Conservation (phyloP, 37 sponge, comb jelly and placozoan species). For the Diacarnus erythraeanus region DNA sequence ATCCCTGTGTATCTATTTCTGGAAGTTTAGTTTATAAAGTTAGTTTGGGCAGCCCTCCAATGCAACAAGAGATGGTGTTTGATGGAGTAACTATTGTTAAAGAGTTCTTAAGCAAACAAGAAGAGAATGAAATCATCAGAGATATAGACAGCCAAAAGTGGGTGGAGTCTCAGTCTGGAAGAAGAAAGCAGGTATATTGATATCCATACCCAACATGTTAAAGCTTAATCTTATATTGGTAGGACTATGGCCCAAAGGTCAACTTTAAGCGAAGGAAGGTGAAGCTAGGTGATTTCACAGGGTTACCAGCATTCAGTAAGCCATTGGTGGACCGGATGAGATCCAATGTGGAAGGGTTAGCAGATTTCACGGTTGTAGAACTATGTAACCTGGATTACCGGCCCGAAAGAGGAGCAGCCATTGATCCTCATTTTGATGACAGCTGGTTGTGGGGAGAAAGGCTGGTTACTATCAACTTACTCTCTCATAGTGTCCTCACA, state of each 20-base stretch:
- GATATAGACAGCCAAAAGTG: conserved; percentile 67
- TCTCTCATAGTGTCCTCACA: conserved; percentile 76
- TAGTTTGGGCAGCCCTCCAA: not conserved
- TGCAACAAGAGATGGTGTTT: conserved; percentile 13
- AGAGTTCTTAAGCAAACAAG: conserved; percentile 69
- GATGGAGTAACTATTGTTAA: conserved; percentile 63
- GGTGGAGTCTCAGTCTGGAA: conserved; percentile 91
- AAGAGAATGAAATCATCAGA: conserved; percentile 57
- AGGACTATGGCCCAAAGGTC: conserved; percentile 97
- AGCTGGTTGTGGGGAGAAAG: conserved; percentile 96
- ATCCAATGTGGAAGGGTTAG: conserved; percentile 14
- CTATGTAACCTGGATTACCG: conserved; percentile 91
- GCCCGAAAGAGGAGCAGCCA: conserved; percentile 81
- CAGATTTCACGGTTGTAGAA: conserved; percentile 85
- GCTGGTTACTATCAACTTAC: conserved; percentile 88
- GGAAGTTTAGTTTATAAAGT: not conserved
- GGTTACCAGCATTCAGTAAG: conserved; percentile 80
- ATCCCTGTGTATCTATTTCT: not conserved
- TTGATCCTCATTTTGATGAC: conserved; percentile 95
- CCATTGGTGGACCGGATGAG: conserved; percentile 52
- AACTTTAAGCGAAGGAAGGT: conserved; percentile 93
- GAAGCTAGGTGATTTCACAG: conserved; percentile 79
- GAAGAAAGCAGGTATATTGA: conserved; percentile 80
- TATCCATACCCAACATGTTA: not conserved
- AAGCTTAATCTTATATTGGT: not conserved